Evolutionary conservation across 2,113 vertebrate genomes (phyloP).

Genomic region (Centrocercus urophasianus): DNA sequence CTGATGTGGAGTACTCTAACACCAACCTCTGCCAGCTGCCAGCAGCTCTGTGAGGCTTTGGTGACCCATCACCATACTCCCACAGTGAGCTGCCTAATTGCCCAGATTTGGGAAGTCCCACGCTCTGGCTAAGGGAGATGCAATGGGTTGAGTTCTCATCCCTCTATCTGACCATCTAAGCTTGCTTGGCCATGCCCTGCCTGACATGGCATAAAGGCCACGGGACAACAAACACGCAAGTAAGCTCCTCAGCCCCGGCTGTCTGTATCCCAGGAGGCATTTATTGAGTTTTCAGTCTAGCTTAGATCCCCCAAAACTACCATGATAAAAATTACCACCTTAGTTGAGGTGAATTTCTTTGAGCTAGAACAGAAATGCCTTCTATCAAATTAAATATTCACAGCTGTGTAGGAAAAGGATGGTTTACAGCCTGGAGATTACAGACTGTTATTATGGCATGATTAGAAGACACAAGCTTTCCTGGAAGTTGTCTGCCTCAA

Average conservation of each 20-base stretch:
- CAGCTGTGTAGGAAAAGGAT: constrained; percentile 55
- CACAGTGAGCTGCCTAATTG: accelerated
- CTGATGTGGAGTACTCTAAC: accelerated
- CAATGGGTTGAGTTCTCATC: neutral
- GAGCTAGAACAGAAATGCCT: constrained; percentile 36
- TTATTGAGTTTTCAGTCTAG: neutral
- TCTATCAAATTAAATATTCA: constrained; percentile 23
- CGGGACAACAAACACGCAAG: neutral
- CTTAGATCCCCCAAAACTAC: constrained; percentile 22
- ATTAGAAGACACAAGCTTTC: constrained; percentile 47
- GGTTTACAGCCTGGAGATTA: constrained; percentile 7
- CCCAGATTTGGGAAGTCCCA: neutral
- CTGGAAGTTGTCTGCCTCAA: constrained; percentile 24
- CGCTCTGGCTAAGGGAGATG: neutral
- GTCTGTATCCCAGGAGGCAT: neutral
- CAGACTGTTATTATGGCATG: constrained; percentile 55
- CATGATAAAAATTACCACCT: constrained; percentile 53
- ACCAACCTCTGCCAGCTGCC: neutral
- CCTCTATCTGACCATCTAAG: neutral
- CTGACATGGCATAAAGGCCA: neutral
- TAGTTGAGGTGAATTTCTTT: neutral
- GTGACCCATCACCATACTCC: neutral
- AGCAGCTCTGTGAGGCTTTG: neutral
- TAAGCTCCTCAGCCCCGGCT: neutral
- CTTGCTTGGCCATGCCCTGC: neutral